Conservation (phyloP, 1,140 invertebrate genomes). For the Drosophila ficusphila region DNA sequence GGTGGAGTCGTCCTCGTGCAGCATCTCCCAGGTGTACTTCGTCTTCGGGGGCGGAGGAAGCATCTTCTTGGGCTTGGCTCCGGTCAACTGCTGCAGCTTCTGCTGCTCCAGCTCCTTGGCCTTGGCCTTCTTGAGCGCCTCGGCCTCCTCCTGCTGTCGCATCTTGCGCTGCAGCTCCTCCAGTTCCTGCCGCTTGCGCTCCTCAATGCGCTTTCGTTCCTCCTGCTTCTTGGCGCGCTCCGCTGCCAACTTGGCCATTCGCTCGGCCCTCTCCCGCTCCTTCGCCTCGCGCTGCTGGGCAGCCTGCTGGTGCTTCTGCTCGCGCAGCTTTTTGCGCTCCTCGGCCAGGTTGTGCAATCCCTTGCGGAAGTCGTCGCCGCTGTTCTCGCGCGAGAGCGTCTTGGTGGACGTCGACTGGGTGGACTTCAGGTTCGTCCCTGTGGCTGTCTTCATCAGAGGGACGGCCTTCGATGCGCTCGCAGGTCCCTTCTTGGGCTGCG, state of each 20-base stretch:
- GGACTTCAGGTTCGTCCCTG: slow-evolving; percentile 53
- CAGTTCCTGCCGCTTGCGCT: slow-evolving; percentile 84
- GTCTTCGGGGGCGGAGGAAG: slow-evolving; percentile 65
- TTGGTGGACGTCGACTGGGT: slow-evolving; percentile 58
- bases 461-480: slow-evolving; percentile 69
- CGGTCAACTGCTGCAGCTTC: slow-evolving; percentile 54
- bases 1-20: slow-evolving; percentile 85
- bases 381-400: slow-evolving; percentile 69
- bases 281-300: slow-evolving; percentile 86
- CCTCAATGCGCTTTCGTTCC: slow-evolving; percentile 79
- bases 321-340: slow-evolving; percentile 86
- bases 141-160: slow-evolving; percentile 83
- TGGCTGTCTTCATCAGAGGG: slow-evolving; percentile 51
- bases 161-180: slow-evolving; percentile 85
- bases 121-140: slow-evolving; percentile 82
- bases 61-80: slow-evolving; percentile 68
- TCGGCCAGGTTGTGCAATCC: slow-evolving; percentile 84
- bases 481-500: slow-evolving; percentile 64
- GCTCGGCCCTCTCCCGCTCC: slow-evolving; percentile 85
- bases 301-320: slow-evolving; percentile 86
- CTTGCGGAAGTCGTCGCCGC: slow-evolving; percentile 77
- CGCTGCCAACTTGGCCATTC: slow-evolving; percentile 85
- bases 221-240: slow-evolving; percentile 86
- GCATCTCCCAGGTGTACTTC: slow-evolving; percentile 84
- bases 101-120: slow-evolving; percentile 74